Percentiles rank a stretch among this genome's conserved stretches.
Conservation (phyloP, 2,888 invertebrate species). For the Oscheius onirici region DNA sequence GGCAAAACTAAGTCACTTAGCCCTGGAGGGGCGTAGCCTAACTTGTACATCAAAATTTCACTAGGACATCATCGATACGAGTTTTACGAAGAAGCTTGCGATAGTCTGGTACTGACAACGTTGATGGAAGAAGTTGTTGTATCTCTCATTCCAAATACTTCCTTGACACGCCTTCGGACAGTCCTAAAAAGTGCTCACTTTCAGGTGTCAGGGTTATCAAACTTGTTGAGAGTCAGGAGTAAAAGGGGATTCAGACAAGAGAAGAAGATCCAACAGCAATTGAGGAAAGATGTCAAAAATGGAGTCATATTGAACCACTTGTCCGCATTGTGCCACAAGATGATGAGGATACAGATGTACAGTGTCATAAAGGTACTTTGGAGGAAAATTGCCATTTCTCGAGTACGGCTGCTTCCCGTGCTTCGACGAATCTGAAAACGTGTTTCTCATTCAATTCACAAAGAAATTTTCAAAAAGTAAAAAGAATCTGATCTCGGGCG, state of each 20-base stretch:
- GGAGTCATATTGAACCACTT: not conserved
- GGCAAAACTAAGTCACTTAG: no score
- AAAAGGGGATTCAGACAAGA: not conserved
- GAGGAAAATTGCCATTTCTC: not conserved
- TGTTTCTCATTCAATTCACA: no score
- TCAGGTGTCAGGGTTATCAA: not conserved
- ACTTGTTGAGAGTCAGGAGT: not conserved
- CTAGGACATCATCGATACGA: no score
- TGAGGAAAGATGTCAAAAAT: not conserved
- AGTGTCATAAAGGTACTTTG: not conserved
- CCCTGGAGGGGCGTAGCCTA: no score
- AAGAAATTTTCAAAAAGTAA: no score
- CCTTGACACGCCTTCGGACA: no score
- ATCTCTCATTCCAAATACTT: no score
- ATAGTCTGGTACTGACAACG: no score
- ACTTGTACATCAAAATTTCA: no score
- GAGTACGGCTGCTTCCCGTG: not conserved
- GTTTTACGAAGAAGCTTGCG: no score
- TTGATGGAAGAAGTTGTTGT: no score
- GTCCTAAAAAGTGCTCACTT: no score
- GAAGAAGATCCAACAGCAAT: not conserved
- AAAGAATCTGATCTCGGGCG: conserved; percentile 47
- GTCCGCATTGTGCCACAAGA: not conserved
- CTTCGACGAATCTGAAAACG: not conserved
- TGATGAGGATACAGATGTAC: not conserved